Base-by-base conservation (phyloP, 1,140 invertebrate genomes). In the Drosophila nebulosa region DNA sequence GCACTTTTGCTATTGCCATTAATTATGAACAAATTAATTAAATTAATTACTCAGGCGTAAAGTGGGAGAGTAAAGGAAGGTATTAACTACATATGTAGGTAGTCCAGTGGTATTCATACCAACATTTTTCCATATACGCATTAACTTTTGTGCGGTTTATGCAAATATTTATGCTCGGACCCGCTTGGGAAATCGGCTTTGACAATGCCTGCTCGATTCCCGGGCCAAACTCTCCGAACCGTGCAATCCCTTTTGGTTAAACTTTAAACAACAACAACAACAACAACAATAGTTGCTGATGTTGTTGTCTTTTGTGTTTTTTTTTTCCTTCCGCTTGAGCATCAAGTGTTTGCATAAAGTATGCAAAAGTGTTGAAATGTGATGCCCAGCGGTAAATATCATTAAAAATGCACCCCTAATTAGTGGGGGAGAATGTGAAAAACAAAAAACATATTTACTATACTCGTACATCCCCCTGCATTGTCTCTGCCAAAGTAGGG, bases 1-100 rank as follows among this genome's bases (percentile, higher is more conserved):
- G 58, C 51, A 72, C 63, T 78, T 50, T 66, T 67, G 53, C 63
- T 64, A 35, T 76, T 72, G 73, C 63, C 68, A 78, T 78, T 78
- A 78, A 76, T 78, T 76, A 78, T 76, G 73, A 75, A 78, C 75
- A 78, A 78, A 78, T 78, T 78, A 78, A 78, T 78, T 78, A 78
- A 78, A 76, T 78, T 76, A 78, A 78, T 78, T 78, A 78, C 75
- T 76, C 73, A 76, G 67, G 75, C 68, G 69, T 74, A 53, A 27
- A 36, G 30, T 5, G 6, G 6, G n/a, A 30, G 9, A 42, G 32
- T 56, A 18, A 66, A 69, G 60, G 24, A 66, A 69, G 60, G 53
- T 30, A 32, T 18, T 46, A 18, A 35, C 53, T 35, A 55, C 51
- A 50, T 39, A 57, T 51, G 27, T 30, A n/a, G 51, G 57, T 14